Percentiles rank a stretch among this genome's conserved stretches.
Conservation (phyloP, 1,140 invertebrate genomes). For the Hycleus cichorii region DNA sequence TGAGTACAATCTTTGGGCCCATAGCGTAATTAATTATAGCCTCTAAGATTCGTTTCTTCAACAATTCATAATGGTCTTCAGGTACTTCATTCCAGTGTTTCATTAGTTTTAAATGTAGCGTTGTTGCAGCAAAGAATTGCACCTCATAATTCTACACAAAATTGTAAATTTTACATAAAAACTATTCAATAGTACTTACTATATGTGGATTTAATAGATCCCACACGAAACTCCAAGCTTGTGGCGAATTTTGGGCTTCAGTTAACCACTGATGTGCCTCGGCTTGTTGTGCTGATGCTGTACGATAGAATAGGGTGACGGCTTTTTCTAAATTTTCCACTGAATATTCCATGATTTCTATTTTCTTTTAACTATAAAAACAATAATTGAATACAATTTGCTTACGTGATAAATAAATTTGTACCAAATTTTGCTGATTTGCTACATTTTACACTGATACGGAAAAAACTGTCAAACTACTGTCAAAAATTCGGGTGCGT, state of each 20-base stretch:
- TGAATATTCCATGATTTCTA: conserved; percentile 34
- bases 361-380: background rate
- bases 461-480: conserved; percentile 7
- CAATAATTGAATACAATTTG: too few species aligned
- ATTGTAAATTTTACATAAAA: conserved; percentile 2
- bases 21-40: conserved; percentile 64
- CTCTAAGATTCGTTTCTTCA: conserved; percentile 69
- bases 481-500: background rate
- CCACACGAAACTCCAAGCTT: conserved; percentile 88
- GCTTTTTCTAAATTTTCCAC: conserved; percentile 45
- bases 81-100: conserved; percentile 82
- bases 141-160: conserved; percentile 68
- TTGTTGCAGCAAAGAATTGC: conserved; percentile 88
- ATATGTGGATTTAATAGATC: conserved; percentile 70
- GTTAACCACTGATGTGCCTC: conserved; percentile 78
- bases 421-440: background rate
- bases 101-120: conserved; percentile 78
- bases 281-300: conserved; percentile 51
- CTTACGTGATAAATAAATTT: too few species aligned
- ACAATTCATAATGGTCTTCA: conserved; percentile 59
- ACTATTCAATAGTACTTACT: conserved; percentile 42
- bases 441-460: conserved; percentile 7
- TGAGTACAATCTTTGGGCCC: conserved; percentile 76
- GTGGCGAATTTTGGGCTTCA: conserved; percentile 67
- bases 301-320: conserved; percentile 47